Evolutionary conservation across 2,888 invertebrate species (phyloP), one percentile per base, ranked within the genome.

Genomic region (Iselma pallidipennis): DNA sequence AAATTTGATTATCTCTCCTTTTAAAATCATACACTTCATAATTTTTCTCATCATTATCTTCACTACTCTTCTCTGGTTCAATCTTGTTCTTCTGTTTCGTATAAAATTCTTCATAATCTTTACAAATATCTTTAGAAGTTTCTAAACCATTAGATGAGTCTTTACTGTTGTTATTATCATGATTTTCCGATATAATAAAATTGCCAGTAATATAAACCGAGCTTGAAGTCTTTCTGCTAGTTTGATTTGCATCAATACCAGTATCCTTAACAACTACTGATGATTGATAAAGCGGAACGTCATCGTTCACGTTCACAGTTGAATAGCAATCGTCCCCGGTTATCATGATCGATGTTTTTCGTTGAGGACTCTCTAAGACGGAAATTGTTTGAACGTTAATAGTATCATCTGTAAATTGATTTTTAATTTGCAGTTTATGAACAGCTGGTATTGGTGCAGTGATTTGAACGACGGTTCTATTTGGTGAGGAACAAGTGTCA

Each of bases 291-390:
- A 89, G 84, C 12, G 89, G 89, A 58, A 86, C 85, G 73, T 90
- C 88, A 73, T 85, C 87, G 70, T 85, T 88, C 1, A 90, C 88
- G 77, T 90, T 90, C 80, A 90, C 89, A 16, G 90, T 90, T 50
- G 89, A 90, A 75, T 90, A 92, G 81, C 85, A 92, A 82, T 88
- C 90, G 77, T 87, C 89, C 55, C 87, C 90, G 76, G 84, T 90
- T 74, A 91, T 91, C 84, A 90, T 83, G 72, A 91, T 91, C 12
- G 91, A 91, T 16, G 91, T 87, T 77, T 83, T 89, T 82, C 81
- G 74, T 67, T 81, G 80, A 1, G 77, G 73, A 65, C 74, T 78
- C 53, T 81, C 80, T 12, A 74, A 66, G 50, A 78, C 71, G n/a
- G 76, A 70, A 33, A 78, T 71, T 45, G 71, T 77, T 48, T 74